A percentile compares a stretch with the other conserved stretches of the same genome.
Evolutionary conservation across 2,888 invertebrate genomes (phyloP).

Genomic region (Papilio gigon): DNA sequence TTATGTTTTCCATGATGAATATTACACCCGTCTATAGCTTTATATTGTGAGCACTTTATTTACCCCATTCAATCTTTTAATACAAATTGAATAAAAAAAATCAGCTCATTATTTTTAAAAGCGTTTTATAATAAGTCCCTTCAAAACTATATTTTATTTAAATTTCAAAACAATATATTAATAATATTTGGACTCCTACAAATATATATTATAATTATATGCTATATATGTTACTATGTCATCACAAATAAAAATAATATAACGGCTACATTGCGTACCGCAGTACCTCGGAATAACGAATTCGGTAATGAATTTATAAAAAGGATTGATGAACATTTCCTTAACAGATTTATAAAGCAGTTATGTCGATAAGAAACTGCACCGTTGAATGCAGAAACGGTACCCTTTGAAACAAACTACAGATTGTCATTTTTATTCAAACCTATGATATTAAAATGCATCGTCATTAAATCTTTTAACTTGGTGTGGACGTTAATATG

Average conservation of each 20-base stretch:
- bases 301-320: constrained; percentile 16
- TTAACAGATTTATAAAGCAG: constrained; percentile 10
- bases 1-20: neutral
- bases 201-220: no score
- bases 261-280: constrained; percentile 7
- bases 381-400: neutral
- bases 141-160: no score
- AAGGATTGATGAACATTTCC: constrained; percentile 10
- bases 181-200: no score
- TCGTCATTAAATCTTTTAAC: neutral
- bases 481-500: neutral
- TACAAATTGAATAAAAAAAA: neutral
- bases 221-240: no score
- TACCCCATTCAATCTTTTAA: neutral
- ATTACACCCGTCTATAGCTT: neutral
- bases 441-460: neutral
- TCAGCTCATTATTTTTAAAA: no score
- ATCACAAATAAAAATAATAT: neutral
- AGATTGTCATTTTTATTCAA: neutral
- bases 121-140: no score
- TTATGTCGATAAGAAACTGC: constrained; percentile 18
- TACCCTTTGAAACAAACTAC: neutral
- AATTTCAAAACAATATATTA: no score
- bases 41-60: neutral
- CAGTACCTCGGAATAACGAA: neutral